Percentiles rank a stretch among this genome's conserved stretches.
Evolutionary conservation across 1,140 invertebrate species (phyloP).

Genomic region (Bombus pascuorum): DNA sequence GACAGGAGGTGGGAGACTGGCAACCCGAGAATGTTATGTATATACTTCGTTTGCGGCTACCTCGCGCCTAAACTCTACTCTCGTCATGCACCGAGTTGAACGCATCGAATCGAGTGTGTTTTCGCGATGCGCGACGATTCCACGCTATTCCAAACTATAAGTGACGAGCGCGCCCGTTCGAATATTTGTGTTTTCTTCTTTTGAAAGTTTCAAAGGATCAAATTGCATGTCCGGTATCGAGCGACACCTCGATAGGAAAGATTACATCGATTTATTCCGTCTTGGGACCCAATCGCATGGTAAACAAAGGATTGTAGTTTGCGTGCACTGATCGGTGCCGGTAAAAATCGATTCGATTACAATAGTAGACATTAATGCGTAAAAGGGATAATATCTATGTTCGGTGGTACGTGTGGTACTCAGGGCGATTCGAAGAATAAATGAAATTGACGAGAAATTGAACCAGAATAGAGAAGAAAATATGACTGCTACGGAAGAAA

Average conservation of each 20-base stretch:
- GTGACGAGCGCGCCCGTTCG: neutral
- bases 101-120: neutral
- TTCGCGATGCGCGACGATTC: neutral
- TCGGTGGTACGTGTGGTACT: neutral
- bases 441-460: neutral
- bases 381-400: neutral
- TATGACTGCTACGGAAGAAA: constrained; percentile 72
- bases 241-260: neutral
- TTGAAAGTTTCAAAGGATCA: neutral
- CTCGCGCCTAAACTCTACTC: neutral
- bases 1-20: constrained; percentile 16
- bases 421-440: neutral
- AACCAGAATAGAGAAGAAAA: constrained; percentile 12
- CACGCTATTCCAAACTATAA: neutral
- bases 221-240: neutral
- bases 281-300: neutral
- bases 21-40: constrained; percentile 35
- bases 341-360: neutral
- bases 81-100: neutral
- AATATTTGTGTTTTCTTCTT: neutral
- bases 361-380: neutral
- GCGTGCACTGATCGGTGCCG: neutral
- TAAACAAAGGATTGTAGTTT: neutral
- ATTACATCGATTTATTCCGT: neutral
- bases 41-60: constrained; percentile 14